Conservation (phyloP, 1,140 invertebrate genomes). For the Schlechtendalia chinensis region DNA sequence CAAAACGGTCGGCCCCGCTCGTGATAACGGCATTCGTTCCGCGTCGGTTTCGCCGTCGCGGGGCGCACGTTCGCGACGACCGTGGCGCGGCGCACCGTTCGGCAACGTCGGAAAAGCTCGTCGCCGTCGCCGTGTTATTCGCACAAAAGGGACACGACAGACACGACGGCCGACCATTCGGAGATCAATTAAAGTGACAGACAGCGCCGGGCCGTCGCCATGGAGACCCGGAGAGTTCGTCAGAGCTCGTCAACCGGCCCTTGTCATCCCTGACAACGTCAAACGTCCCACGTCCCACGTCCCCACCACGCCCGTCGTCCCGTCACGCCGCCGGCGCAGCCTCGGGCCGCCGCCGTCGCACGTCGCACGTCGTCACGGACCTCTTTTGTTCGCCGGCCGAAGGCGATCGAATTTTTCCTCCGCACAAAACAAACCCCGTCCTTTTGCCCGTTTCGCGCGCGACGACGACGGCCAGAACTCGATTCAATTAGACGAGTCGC, state of each 20-base stretch:
- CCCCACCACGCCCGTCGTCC: neutral
- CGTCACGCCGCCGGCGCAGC: neutral
- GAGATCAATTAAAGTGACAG: constrained; percentile 50
- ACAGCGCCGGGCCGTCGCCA: constrained; percentile 46
- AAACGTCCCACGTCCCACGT: constrained; percentile 35
- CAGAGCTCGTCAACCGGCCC: constrained; percentile 49
- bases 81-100: constrained; percentile 5
- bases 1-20: too few relatives aligned
- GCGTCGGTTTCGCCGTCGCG: too few relatives aligned
- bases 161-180: constrained; percentile 48
- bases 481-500: neutral
- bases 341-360: neutral
- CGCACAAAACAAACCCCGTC: constrained; percentile 43
- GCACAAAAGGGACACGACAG: constrained; percentile 49
- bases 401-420: constrained; percentile 43
- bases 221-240: constrained; percentile 45
- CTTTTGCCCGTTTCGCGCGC: too few relatives aligned
- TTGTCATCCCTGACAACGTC: constrained; percentile 50
- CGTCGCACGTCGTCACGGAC: neutral
- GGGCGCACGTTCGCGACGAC: too few relatives aligned
- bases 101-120: constrained; percentile 42
- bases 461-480: neutral
- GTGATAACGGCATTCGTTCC: too few relatives aligned
- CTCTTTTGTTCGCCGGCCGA: constrained; percentile 42
- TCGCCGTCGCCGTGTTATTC: constrained; percentile 42